These are phyloP conservation scores for Anniella stebbinsi DNA, from an alignment of 2,797 vertebrate species.

Conservation along the genomic window DNA sequence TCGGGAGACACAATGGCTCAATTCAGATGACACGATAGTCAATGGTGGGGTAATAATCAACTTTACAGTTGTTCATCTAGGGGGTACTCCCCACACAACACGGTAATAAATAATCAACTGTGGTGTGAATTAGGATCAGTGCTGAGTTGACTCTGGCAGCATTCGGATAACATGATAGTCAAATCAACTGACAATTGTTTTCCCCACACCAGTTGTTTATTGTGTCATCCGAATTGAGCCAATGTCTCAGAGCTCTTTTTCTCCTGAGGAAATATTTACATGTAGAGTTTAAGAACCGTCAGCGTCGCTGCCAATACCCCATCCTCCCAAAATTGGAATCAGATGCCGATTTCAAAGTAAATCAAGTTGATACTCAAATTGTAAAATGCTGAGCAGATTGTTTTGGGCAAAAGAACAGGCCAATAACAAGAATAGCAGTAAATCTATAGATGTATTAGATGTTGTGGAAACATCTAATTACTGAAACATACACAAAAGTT, in stretches of 20 bases:
- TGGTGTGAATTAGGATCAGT: too few relatives aligned
- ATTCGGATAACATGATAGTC: too few relatives aligned
- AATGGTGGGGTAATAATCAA: too few relatives aligned
- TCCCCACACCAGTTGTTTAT: too few relatives aligned
- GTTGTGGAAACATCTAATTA: constrained; percentile 46
- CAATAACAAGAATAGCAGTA: constrained; percentile 22
- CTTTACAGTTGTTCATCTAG: too few relatives aligned
- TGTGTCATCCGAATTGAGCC: too few relatives aligned
- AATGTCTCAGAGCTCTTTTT: not conserved
- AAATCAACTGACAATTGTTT: too few relatives aligned
- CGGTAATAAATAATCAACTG: too few relatives aligned
- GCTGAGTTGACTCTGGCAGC: too few relatives aligned
- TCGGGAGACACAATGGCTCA: not conserved
- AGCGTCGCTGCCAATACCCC: not conserved
- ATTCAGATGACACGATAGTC: too few relatives aligned
- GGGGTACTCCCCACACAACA: too few relatives aligned
- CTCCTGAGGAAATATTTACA: not conserved
- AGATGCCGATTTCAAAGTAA: constrained; percentile 27
- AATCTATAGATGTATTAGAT: constrained; percentile 42
- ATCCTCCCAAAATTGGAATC: too few relatives aligned
- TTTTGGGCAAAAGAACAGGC: constrained; percentile 16
- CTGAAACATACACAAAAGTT: constrained; percentile 38
- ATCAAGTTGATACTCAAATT: constrained; percentile 20
- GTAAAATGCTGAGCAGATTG: constrained; percentile 33
- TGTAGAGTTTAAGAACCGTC: not conserved